Base-by-base conservation (phyloP, 2,888 invertebrate species). In the Eupeodes luniger region DNA sequence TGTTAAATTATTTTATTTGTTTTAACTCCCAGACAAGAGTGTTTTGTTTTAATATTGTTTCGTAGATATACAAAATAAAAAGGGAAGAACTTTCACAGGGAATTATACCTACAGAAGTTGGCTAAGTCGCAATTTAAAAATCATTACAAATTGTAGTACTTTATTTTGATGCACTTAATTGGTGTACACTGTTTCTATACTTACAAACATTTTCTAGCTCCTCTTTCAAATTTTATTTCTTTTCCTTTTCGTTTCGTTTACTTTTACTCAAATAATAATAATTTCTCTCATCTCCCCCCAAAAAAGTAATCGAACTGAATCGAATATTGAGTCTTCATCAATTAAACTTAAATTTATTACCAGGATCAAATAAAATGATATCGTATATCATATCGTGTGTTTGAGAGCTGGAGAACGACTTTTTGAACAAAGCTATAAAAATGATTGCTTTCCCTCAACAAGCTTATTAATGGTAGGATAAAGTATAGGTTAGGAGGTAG, bases 21-120 rank as follows among this genome's bases (percentile, higher is more conserved):
- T 70, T 55, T 69, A 6, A 89, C 92, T 92, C 86, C 93, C 9
- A 27, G 5, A n/a, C 44, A 47, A 64, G 64, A 47, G 47, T 47
- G 64, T 64, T 44, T 40, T 40, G 19, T 47, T 44, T 64, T 44
- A 44, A 64, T 44, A 64, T 44, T 62, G 44, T 44, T 55, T 12
- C 3, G 2, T 2, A 49, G 49, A 6, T 51, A 1, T 51, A 51
- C n/a, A 51, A 49, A 19, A 19, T 19, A 19, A 27, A 59, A 59
- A 64, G 19, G 27, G 3, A 47, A 19, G 12, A 14, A 27, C 12
- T 27, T 40, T 40, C 40, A 5, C 40, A 9, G 27, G 14, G 14
- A 47, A 0, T 49, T 27, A 27, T 49, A 40, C 40, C 5, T 40
- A 2, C 1, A 27, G 9, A 49, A 66, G 27, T 66, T 66, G 47